Conservation (phyloP, 2,113 vertebrate genomes). For the Vicugna pacos region DNA sequence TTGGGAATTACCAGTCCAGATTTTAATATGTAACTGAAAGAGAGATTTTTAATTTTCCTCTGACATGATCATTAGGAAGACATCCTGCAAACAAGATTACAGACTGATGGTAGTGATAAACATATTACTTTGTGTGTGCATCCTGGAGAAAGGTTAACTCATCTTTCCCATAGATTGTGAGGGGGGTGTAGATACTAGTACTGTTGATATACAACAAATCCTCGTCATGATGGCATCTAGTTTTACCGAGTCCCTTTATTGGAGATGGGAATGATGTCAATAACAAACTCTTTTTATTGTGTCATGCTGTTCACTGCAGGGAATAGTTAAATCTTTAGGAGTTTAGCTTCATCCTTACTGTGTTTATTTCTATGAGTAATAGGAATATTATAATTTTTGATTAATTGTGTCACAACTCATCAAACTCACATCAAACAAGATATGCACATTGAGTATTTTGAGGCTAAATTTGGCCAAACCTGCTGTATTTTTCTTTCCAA, state of each 20-base stretch:
- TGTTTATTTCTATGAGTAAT: not conserved
- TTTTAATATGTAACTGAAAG: slow-evolving; percentile 11
- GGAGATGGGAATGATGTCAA: not conserved
- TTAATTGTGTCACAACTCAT: not conserved
- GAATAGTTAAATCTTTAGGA: not conserved
- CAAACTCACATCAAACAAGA: no score
- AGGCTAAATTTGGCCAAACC: not conserved
- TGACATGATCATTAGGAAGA: not conserved
- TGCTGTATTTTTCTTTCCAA: not conserved
- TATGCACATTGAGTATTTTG: not conserved
- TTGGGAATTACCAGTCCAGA: not conserved
- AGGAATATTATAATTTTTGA: not conserved
- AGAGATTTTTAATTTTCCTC: not conserved
- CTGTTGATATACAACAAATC: not conserved
- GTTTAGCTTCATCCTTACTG: not conserved
- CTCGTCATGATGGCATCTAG: not conserved
- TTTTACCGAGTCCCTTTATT: not conserved
- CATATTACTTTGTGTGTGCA: not conserved
- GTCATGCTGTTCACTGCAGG: not conserved
- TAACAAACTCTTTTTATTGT: not conserved
- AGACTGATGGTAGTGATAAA: not conserved
- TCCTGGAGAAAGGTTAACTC: not conserved
- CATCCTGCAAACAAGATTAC: not conserved
- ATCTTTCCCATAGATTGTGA: not conserved
- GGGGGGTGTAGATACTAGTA: not conserved